phyloP scores from a whole-genome alignment of 2,797 vertebrate species.

The Telmatherina bonti region DNA sequence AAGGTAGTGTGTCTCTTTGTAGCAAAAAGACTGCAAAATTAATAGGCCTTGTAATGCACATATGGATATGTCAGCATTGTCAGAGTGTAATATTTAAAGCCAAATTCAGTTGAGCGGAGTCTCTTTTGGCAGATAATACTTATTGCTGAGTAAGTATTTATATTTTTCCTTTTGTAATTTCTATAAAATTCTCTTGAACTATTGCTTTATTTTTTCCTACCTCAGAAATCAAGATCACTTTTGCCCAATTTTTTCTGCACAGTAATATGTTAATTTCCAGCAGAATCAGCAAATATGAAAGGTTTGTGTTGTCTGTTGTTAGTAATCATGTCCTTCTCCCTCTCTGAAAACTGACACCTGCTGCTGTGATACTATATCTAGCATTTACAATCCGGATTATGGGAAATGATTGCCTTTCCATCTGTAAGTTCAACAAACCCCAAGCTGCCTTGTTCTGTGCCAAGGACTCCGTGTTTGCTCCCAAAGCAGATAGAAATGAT shows the following conservation, averaged over 20 bases:
- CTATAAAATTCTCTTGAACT: neutral
- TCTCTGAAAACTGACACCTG: constrained; percentile 19
- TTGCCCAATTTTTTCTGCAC: neutral
- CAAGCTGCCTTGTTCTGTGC: constrained; percentile 27
- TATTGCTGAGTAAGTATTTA: neutral
- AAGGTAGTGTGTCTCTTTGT: neutral
- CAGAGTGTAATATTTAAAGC: neutral
- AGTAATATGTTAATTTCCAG: neutral
- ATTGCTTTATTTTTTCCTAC: neutral
- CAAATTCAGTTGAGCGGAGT: neutral
- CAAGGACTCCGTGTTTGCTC: constrained; percentile 29
- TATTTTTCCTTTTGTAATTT: neutral
- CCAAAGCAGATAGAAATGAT: constrained; percentile 39
- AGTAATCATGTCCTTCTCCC: neutral
- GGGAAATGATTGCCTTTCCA: constrained; percentile 40
- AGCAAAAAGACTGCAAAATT: neutral
- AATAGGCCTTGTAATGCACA: neutral
- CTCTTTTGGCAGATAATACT: neutral
- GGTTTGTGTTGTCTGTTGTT: neutral
- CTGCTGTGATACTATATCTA: constrained; percentile 13
- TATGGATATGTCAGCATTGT: neutral
- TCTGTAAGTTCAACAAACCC: constrained; percentile 46
- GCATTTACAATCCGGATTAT: constrained; percentile 25
- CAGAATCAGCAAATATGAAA: neutral
- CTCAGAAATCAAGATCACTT: neutral